Evolutionary conservation across 2,888 invertebrate species (phyloP), one percentile per base, ranked within the genome.

Genomic region (Mamestra brassicae): DNA sequence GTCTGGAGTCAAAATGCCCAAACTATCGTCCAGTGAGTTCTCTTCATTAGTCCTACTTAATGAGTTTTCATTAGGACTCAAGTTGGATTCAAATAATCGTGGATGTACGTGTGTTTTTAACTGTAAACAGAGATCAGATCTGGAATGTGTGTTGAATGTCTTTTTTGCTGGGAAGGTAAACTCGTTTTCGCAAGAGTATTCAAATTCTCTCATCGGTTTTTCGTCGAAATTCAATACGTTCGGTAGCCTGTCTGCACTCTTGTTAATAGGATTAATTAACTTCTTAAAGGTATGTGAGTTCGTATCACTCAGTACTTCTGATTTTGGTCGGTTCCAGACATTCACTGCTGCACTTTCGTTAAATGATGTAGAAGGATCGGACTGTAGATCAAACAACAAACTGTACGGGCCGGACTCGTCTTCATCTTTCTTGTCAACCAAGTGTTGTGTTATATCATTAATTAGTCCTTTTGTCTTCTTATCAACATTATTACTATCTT

Each of bases 1-100:
- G 94, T 98, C 98, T 0, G 98, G 98, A 13, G 98, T 98, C 80
- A 99, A 95, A 88, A 99, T 98, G 7, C 98, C 98, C 86, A 98
- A 96, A 88, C 98, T 98, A 91, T 99, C 98, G 90, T 98, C 98
- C 87, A 98, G 97, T 3, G 98, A 98, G 91, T 98, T 98, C 90
- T 98, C 98, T 92, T 98, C 98, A 90, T 97, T 97, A 67, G 95
- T 93, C 90, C 94, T 94, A 80, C 91, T 96, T 65, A 94, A 80
- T 60, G 96, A 96, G 84, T 94, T 96, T 72, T 97, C 97, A 87
- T 94, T 96, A 65, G 96, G 96, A 89, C 96, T 96, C 83, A 92
- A 87, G 82, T 95, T 96, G 73, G 93, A 88, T 89, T 96, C 96
- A 83, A 92, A 92, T 71, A 90, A 88, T 89, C 95, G 91, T 69